These are phyloP conservation scores for Craterocephalus amniculus DNA, from an alignment of 2,797 vertebrate species.

Conservation along the genomic window DNA sequence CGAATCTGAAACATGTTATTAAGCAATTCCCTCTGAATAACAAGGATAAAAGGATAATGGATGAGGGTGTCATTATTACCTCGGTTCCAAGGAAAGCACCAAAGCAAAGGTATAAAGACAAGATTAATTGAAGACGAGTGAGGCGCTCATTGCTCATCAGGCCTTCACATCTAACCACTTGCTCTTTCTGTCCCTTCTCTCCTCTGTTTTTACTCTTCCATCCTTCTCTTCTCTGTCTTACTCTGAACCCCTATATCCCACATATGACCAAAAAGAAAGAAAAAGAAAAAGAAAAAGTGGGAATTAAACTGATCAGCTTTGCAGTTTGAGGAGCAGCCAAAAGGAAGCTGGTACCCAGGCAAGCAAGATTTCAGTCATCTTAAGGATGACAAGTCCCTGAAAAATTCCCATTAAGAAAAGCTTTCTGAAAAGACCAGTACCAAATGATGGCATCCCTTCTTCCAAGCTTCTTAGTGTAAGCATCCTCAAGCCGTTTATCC, in stretches of 20 bases:
- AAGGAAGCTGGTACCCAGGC: constrained; percentile 70
- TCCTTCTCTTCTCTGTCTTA: constrained; percentile 59
- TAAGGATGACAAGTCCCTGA: constrained; percentile 81
- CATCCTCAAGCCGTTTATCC: constrained; percentile 75
- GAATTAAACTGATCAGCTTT: constrained; percentile 78
- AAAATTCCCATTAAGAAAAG: constrained; percentile 82
- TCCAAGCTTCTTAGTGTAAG: constrained; percentile 78
- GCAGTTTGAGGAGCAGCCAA: constrained; percentile 70
- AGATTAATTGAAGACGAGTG: constrained; percentile 98
- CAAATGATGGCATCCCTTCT: constrained; percentile 74
- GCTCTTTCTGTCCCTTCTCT: constrained; percentile 65
- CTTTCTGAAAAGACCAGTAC: constrained; percentile 75
- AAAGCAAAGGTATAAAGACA: constrained; percentile 95
- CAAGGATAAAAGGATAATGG: constrained; percentile 98
- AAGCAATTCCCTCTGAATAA: constrained; percentile 96
- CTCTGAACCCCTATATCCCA: constrained; percentile 53
- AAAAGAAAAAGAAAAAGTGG: constrained; percentile 45
- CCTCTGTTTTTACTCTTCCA: constrained; percentile 59
- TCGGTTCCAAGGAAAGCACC: constrained; percentile 89
- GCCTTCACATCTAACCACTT: constrained; percentile 66
- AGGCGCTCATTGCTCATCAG: constrained; percentile 83
- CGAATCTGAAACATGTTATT: constrained; percentile 98
- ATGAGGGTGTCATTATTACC: constrained; percentile 96
- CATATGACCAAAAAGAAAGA: constrained; percentile 39
- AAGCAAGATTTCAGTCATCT: constrained; percentile 82